Base-by-base conservation (phyloP, 1,140 invertebrate species). In the Artemia franciscana region DNA sequence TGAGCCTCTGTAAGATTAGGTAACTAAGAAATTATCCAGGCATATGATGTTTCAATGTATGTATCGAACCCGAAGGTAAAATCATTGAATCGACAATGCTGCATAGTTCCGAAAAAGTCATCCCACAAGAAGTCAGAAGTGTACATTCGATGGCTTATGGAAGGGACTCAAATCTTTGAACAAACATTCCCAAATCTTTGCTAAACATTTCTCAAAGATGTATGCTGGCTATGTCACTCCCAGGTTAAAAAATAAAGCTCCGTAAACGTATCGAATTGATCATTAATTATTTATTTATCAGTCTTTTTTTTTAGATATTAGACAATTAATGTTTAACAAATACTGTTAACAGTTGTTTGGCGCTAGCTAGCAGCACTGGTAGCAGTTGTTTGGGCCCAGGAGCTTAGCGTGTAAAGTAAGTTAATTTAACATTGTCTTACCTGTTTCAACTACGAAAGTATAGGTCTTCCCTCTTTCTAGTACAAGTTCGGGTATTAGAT, bases 381-480 rank as follows among this genome's bases (percentile, higher is more conserved):
- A 39, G n/a, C 30, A 39, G 30, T 7, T 7, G n/a, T 7, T 7
- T 39, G 30, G 30, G 7, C 30, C n/a, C 7, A 39, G 30, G n/a
- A 39, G n/a, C n/a, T 7, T 39, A 7, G 30, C 7, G 7, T 39
- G n/a, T 39, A n/a, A 39, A 39, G 24, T 21, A 12, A 60, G 5
- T 24, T 0, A 24, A 23, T 24, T 21, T 23, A 24, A 15, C 15
- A n/a, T 4, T 15, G 30, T 2, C 15, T 80, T 79, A 66, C 88
- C 88, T 65, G 86, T 86, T 74, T 90, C 86, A 1, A 91, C 81
- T 15, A 80, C 74, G 70, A 93, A 95, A 51, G 83, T 86, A 73
- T 95, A 95, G 0, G 84, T 91, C 72, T 84, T 78, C 26, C 89
- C 90, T 63, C 91, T 75, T 71, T 90, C 86, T 39, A 96, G 85